Base-by-base conservation (phyloP, 2,888 invertebrate species). In the Pterostichus niger region DNA sequence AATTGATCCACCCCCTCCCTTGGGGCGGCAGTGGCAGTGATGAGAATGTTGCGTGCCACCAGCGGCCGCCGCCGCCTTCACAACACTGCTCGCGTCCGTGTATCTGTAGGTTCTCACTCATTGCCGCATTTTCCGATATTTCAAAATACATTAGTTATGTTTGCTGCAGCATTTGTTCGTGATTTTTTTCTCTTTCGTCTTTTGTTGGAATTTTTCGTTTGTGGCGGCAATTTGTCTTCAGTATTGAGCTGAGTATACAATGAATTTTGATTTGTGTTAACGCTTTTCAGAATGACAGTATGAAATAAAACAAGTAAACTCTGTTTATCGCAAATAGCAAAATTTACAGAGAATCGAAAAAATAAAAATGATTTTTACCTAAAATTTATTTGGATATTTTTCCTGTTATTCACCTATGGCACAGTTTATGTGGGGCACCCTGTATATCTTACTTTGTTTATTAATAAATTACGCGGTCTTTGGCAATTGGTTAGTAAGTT, bases 141-240 rank as follows among this genome's bases (percentile, higher is more conserved):
- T 71, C 44, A 15, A 44, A 71, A 71, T 44, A 71, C 68, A 71
- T 71, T 71, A 44, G 24, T 71, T 71, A 64, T 33, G 46, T 71
- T 71, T 71, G n/a, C 11, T n/a, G 35, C 64, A 64, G 33, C 64
- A 64, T 64, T 64, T 64, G 64, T 64, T 64, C 64, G 35, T 31
- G 64, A 64, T 64, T 71, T 71, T 40, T 40, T 44, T 17, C 61
- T 33, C 68, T 13, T n/a, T 1, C 40, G 15, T 40, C 44, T 71
- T 71, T 71, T 71, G 44, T 71, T 71, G 68, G 64, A 64, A 64
- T 64, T 71, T 68, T 71, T 71, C 44, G 61, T 61, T 33, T 61
- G 44, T 40, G 44, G 44, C 7, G 11, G 40, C 44, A 40, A 71
- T 71, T 71, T 71, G 44, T 71, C 68, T 44, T 71, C 15, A 0